These are phyloP conservation scores for Paedocypris micromegethes DNA, from an alignment of 2,797 vertebrate genomes.

Conservation along the genomic window DNA sequence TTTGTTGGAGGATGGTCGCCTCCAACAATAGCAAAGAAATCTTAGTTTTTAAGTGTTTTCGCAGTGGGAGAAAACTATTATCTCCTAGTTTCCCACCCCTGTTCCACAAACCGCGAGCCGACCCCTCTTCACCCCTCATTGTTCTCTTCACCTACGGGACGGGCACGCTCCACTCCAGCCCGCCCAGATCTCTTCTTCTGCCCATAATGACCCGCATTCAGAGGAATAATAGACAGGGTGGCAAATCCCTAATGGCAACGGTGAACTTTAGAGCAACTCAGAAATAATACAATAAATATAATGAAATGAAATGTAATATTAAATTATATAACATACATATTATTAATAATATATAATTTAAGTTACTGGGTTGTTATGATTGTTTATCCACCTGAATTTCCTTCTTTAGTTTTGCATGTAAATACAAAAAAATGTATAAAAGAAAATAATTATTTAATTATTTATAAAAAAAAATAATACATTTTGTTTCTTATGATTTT, in stretches of 20 bases:
- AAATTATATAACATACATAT: no score
- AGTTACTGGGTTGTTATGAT: no score
- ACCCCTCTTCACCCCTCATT: slow-evolving; percentile 30
- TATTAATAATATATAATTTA: no score
- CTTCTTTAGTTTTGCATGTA: no score
- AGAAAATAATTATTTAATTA: no score
- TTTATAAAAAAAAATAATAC: no score
- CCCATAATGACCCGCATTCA: slow-evolving; percentile 47
- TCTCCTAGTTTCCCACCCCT: slow-evolving; percentile 34
- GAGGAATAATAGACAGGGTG: slow-evolving; percentile 45
- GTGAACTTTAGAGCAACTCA: slow-evolving; percentile 22
- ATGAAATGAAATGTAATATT: no score
- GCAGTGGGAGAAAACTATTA: slow-evolving; percentile 40
- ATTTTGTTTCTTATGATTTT: no score
- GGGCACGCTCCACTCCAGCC: slow-evolving; percentile 52
- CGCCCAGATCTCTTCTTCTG: slow-evolving; percentile 42
- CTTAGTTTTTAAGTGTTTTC: slow-evolving; percentile 43
- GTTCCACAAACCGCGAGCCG: slow-evolving; percentile 11
- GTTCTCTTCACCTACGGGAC: slow-evolving; percentile 33
- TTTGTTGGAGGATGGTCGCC: slow-evolving; percentile 23
- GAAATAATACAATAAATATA: slow-evolving; percentile 1
- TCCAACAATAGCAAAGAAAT: slow-evolving; percentile 48
- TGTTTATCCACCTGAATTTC: no score
- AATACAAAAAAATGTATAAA: no score
- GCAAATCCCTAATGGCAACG: slow-evolving; percentile 45